phyloP scores from a whole-genome alignment of 92 coral and sea anemone species.

The Zoanthus sociatus region DNA sequence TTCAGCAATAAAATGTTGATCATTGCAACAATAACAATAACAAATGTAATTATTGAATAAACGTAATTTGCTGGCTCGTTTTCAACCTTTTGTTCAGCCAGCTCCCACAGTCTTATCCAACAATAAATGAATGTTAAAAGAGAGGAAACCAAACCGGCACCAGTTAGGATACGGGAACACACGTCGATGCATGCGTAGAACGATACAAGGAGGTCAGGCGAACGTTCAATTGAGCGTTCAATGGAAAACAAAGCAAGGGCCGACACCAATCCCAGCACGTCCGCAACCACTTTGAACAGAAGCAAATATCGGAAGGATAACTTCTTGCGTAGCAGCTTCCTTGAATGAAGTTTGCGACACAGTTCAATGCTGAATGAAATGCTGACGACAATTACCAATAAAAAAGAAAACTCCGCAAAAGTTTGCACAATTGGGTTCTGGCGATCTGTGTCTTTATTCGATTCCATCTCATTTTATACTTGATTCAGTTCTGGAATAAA shows the following conservation, averaged over 20 bases:
- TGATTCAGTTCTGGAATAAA: background rate
- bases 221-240: background rate
- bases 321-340: background rate
- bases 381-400: slow-evolving; percentile 1
- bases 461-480: background rate
- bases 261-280: background rate
- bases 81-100: background rate
- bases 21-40: background rate
- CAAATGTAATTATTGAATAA: background rate
- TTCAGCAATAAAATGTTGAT: background rate
- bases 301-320: background rate
- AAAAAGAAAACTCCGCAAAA: background rate
- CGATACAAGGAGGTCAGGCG: background rate
- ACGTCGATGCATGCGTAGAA: slow-evolving; percentile 11
- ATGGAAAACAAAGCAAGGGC: slow-evolving; percentile 6
- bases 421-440: background rate
- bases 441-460: background rate
- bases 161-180: background rate
- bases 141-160: slow-evolving; percentile 1
- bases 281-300: slow-evolving; percentile 13
- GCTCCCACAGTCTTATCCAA: background rate
- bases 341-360: background rate
- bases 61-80: background rate
- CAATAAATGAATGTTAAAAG: background rate
- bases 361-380: background rate